phyloP scores from a whole-genome alignment of 2,888 invertebrate genomes.

The Cerastis leucographa region DNA sequence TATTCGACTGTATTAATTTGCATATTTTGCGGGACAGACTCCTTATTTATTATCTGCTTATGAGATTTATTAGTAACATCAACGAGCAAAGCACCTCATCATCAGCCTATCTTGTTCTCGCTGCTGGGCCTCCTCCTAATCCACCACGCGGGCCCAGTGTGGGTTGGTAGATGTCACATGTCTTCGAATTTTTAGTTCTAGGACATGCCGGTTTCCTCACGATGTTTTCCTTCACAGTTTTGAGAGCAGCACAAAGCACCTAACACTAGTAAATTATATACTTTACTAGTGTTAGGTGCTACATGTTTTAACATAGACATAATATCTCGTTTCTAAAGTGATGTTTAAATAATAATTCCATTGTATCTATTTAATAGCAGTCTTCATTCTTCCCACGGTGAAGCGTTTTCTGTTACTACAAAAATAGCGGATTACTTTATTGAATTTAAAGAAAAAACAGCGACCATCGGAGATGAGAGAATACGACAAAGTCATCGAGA shows the following conservation, averaged over 20 bases:
- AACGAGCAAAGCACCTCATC: not conserved
- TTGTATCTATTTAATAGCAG: slow-evolving; percentile 1
- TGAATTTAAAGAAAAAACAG: slow-evolving; percentile 41
- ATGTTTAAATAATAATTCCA: slow-evolving; percentile 12
- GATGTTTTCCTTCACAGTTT: too few species aligned
- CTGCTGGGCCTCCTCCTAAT: too few species aligned
- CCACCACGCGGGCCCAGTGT: too few species aligned
- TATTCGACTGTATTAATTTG: not conserved
- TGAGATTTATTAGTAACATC: too few species aligned
- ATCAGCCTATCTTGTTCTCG: too few species aligned
- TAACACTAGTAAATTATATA: too few species aligned
- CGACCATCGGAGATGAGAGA: slow-evolving; percentile 46
- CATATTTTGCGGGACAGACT: not conserved
- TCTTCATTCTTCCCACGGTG: slow-evolving; percentile 37
- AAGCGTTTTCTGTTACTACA: slow-evolving; percentile 15
- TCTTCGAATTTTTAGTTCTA: too few species aligned
- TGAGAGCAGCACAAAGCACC: too few species aligned
- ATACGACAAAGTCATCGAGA: slow-evolving; percentile 40
- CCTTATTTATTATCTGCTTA: not conserved
- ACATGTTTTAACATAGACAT: not conserved
- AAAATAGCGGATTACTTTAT: slow-evolving; percentile 26
- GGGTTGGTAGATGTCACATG: too few species aligned
- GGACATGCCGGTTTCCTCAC: too few species aligned
- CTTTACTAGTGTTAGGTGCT: not conserved
- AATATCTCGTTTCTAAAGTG: not conserved